Percentiles rank a stretch among this genome's conserved stretches.
Evolutionary conservation across 2,888 invertebrate genomes (phyloP).

Genomic region (Calameuta filiformis): DNA sequence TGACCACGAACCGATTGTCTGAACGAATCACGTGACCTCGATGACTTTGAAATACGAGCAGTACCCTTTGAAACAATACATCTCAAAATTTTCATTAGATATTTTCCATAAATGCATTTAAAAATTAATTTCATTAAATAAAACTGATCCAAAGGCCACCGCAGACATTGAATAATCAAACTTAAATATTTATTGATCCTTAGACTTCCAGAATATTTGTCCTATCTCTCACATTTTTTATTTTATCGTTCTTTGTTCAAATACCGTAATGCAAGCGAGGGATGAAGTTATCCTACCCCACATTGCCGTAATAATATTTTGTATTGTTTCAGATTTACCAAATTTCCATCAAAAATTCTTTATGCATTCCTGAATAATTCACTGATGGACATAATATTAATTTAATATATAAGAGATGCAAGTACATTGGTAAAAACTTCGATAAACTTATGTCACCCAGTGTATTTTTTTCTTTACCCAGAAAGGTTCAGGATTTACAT

Average conservation of each 20-base stretch:
- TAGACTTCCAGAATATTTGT: background rate
- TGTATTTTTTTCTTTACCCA: background rate
- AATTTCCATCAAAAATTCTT: background rate
- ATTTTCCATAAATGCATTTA: background rate
- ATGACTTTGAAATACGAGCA: background rate
- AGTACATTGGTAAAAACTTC: background rate
- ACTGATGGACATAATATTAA: background rate
- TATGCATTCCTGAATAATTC: background rate
- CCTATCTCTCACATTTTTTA: background rate
- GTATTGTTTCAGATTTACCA: background rate
- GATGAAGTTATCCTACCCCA: background rate
- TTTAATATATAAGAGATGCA: background rate
- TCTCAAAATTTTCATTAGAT: background rate
- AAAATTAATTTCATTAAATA: background rate
- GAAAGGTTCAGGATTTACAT: constrained; percentile 23
- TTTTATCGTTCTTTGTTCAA: background rate
- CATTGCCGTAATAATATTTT: background rate
- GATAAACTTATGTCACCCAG: background rate
- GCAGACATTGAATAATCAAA: background rate
- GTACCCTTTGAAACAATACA: background rate
- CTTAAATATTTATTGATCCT: background rate
- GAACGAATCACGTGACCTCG: background rate
- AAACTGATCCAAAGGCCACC: background rate
- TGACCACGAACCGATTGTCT: background rate
- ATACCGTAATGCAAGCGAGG: background rate